Base-by-base conservation (phyloP, 2,797 vertebrate genomes). In the Onychomys leucogaster region DNA sequence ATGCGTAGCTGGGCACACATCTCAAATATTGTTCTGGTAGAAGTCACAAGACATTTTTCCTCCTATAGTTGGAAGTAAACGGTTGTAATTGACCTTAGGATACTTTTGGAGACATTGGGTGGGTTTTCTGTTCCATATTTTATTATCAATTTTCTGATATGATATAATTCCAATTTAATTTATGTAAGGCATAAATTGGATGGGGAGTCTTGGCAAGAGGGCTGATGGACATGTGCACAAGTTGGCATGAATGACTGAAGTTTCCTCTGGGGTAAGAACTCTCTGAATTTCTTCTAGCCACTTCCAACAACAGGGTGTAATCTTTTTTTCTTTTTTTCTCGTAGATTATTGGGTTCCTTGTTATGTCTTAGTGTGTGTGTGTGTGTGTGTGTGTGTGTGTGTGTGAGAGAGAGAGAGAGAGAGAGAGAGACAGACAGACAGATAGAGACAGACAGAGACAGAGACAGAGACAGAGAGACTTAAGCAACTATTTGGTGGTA, bases 71-170 rank as follows among this genome's bases (percentile, higher is more conserved):
- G 29, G 75, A 95, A 49, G 75, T 13, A 41, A 88, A 84, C 29
- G 78, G 43, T 94, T 96, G 16, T 37, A n/a, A 65, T 43, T 93
- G 86, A 91, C 41, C 25, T 93, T 69, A 87, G 86, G 89, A 17
- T 95, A 77, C 19, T 73, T 80, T 57, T 34, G 37, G 77, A 89
- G 55, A 78, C 10, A 19, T 23, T 59, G 9, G 21, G 17, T 41
- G 67, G 43, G 11, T 82, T 90, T 95, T 87, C 25, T 91, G 29
- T 76, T 73, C 93, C 55, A 17, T 89, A 83, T 82, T 92, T 49
- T 69, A 34, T 65, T 46, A 34, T 41, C 55, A 94, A 25, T 95
- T 71, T 96, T 90, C 88, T 65, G 85, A n/a, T 27, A 23, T 17
- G 67, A 77, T 93, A 78, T 81, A 91, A 89, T 27, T 65, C 13